These are phyloP conservation scores for Zonotrichia albicollis DNA, from an alignment of 2,797 vertebrate species.

Conservation along the genomic window DNA sequence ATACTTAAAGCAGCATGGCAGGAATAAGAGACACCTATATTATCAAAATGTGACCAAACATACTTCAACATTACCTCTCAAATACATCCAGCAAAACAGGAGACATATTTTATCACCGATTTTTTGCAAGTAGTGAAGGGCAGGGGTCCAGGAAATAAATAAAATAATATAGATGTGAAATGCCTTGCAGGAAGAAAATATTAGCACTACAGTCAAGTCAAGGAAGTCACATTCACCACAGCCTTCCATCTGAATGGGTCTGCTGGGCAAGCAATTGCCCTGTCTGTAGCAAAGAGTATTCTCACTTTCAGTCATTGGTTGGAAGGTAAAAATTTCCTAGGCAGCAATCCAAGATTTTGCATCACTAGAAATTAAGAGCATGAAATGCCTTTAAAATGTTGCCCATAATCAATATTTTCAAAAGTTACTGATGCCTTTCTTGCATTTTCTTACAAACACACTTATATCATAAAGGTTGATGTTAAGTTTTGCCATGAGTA, in stretches of 20 bases:
- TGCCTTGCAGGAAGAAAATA: background rate
- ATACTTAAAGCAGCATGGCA: background rate
- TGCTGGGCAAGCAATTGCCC: background rate
- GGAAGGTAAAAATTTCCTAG: background rate
- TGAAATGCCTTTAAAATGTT: background rate
- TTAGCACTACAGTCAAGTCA: background rate
- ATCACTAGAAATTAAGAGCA: background rate
- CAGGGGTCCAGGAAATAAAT: background rate
- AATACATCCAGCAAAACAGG: background rate
- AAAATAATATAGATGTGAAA: background rate
- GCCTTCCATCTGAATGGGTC: background rate
- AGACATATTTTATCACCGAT: background rate
- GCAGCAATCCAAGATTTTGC: background rate
- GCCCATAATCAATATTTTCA: background rate
- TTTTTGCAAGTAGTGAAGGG: background rate
- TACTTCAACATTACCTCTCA: background rate
- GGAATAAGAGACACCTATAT: conserved; percentile 13
- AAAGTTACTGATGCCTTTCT: background rate
- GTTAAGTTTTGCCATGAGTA: background rate
- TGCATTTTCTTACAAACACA: background rate
- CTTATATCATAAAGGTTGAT: background rate
- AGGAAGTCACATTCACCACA: background rate
- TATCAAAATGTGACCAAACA: conserved; percentile 4
- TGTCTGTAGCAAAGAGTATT: background rate
- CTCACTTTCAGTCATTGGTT: background rate